Evolutionary conservation across 2,888 invertebrate species (phyloP).

Genomic region (Baccha elongata): DNA sequence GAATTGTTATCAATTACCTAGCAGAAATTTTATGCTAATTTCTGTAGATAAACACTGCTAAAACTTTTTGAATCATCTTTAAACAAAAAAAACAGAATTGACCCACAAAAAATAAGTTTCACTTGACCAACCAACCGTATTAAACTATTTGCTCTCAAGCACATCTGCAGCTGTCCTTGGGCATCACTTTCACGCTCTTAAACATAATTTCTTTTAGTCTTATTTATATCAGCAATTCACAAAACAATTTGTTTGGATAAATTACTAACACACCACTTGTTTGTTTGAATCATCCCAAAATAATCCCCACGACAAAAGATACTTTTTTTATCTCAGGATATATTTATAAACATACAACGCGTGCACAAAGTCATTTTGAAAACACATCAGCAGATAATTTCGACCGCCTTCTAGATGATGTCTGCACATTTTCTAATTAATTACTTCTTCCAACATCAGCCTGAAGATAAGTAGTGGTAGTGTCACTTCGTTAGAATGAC

Average conservation of each 20-base stretch:
- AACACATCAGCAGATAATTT: not conserved
- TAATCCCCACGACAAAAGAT: not conserved
- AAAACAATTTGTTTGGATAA: constrained; percentile 18
- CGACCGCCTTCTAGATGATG: not conserved
- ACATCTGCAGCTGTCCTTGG: not conserved
- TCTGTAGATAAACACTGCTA: no score
- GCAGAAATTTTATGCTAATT: no score
- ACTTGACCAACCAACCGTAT: constrained; percentile 6
- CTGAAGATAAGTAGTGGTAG: constrained; percentile 45
- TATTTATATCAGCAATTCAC: constrained; percentile 7
- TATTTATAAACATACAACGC: constrained; percentile 1
- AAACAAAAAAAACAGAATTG: not conserved
- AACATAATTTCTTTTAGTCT: not conserved
- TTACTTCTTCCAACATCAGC: constrained; percentile 36
- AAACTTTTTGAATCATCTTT: no score
- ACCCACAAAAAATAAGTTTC: not conserved
- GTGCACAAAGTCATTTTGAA: not conserved
- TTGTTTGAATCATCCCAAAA: constrained; percentile 1
- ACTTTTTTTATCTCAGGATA: constrained; percentile 15
- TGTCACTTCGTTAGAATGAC: constrained; percentile 43
- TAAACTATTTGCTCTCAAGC: constrained; percentile 2
- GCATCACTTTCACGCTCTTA: not conserved
- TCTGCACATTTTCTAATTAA: constrained; percentile 43
- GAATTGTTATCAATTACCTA: no score
- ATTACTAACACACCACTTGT: not conserved